Conservation (phyloP, 2,797 vertebrate genomes). For the Scarus forsteni region DNA sequence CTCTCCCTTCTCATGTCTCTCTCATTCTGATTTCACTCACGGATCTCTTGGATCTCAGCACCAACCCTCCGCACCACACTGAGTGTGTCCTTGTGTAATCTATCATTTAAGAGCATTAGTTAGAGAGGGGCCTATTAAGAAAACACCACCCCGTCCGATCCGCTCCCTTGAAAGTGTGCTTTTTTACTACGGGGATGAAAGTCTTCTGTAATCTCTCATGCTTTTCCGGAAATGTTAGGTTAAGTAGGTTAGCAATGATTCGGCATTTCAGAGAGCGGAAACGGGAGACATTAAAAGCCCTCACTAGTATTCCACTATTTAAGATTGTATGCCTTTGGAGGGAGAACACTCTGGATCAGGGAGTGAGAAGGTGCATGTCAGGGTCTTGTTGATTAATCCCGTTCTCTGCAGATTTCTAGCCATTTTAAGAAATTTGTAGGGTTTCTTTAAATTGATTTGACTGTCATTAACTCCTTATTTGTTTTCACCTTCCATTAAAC, state of each 20-base stretch:
- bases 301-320: conserved; percentile 68
- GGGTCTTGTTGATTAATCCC: conserved; percentile 42
- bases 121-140: conserved; percentile 62
- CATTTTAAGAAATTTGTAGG: too few species aligned
- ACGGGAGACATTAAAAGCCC: conserved; percentile 80
- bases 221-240: conserved; percentile 65
- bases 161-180: conserved; percentile 58
- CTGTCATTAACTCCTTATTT: too few species aligned
- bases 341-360: conserved; percentile 13
- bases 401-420: conserved; percentile 39
- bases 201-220: conserved; percentile 66
- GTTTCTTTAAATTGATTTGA: too few species aligned
- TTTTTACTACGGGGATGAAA: conserved; percentile 62
- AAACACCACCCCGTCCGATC: conserved; percentile 30
- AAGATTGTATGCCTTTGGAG: conserved; percentile 68
- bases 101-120: conserved; percentile 74
- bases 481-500: too few species aligned
- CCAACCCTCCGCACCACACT: conserved; percentile 36
- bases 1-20: conserved; percentile 26
- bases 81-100: conserved; percentile 67
- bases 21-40: conserved; percentile 64
- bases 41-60: conserved; percentile 45
- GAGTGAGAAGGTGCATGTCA: conserved; percentile 46
- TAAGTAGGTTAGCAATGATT: conserved; percentile 82
- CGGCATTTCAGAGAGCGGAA: conserved; percentile 72